Evolutionary conservation across 2,113 vertebrate species (phyloP).

Genomic region (Nanorana parkeri): DNA sequence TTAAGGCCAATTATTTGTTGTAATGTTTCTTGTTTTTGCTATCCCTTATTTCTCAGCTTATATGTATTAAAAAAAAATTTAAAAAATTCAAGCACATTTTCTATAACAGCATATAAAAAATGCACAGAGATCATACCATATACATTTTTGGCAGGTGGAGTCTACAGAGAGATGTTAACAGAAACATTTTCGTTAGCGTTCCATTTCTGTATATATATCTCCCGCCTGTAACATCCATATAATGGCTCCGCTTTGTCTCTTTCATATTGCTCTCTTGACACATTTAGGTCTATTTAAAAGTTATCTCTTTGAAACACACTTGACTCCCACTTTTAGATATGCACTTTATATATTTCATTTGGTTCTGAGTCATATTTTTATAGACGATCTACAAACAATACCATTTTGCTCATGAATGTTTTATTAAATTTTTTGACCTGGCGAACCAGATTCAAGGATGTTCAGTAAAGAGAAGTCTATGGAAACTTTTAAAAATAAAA

Average conservation of each 20-base stretch:
- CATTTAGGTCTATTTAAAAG: constrained; percentile 38
- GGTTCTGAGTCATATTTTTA: constrained; percentile 10
- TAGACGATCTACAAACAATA: constrained; percentile 35
- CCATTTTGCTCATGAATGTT: constrained; percentile 21
- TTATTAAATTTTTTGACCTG: constrained; percentile 5
- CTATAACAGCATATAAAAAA: too few species aligned
- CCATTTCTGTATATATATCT: background rate
- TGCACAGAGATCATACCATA: too few species aligned
- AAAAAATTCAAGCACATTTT: too few species aligned
- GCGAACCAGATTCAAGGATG: constrained; percentile 14
- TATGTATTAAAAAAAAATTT: too few species aligned
- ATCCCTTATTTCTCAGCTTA: too few species aligned
- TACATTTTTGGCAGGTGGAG: too few species aligned
- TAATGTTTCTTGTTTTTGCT: too few species aligned
- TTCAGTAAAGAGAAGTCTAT: background rate
- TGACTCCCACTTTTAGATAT: constrained; percentile 6
- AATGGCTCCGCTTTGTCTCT: background rate
- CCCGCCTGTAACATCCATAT: constrained; percentile 1
- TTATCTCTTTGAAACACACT: constrained; percentile 10
- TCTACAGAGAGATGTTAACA: too few species aligned
- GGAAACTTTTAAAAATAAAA: constrained; percentile 3
- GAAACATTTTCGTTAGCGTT: too few species aligned
- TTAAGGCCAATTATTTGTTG: too few species aligned
- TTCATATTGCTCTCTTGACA: constrained; percentile 25
- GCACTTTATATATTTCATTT: constrained; percentile 29